Evolutionary conservation across 2,113 vertebrate genomes (phyloP), one percentile per base, ranked within the genome.

Genomic region (Apistogramma diplotaenia): DNA sequence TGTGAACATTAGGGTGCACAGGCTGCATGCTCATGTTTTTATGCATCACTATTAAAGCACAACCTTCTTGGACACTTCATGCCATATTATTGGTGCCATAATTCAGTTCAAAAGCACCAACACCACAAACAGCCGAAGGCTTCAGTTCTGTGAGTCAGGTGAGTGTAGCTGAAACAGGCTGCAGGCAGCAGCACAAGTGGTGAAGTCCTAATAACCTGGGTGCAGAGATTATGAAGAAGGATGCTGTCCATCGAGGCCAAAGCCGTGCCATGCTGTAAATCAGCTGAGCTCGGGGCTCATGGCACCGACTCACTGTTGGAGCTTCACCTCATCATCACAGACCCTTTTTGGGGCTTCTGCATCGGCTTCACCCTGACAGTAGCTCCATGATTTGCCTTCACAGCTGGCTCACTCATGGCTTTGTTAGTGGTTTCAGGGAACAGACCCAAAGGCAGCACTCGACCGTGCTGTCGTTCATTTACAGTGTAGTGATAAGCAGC

Each of bases 241-340:
- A 18, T 27, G 0, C 3, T 65, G 43, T 46, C 61, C 1, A 46
- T 40, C 43, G 15, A 27, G 21, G 10, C 35, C 43, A 6, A 46
- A 46, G 16, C 15, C 12, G 12, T 43, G 13, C 11, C 11, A 43
- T 5, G 33, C 23, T 0, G 3, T 46, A 27, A 0, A 25, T 46
- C 25, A 10, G 23, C 3, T 0, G 18, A 46, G 46, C 4, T 3
- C 18, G 37, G 37, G 25, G 61, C 18, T 2, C 21, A 65, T 46
- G 15, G 15, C 18, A 0, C 11, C 27, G 10, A 23, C 61, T 46
- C 18, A 46, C 0, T 27, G 5, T 43, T 43, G 12, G 12, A 43
- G 40, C 40, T 4, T 43, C 13, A 43, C 13, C 4, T 43, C 4
- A 13, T 13, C 40, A 43, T 43, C 13, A 43, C 12, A 43, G 40